Base-by-base conservation (phyloP, 2,797 vertebrate species). In the Diplodus puntazzo region DNA sequence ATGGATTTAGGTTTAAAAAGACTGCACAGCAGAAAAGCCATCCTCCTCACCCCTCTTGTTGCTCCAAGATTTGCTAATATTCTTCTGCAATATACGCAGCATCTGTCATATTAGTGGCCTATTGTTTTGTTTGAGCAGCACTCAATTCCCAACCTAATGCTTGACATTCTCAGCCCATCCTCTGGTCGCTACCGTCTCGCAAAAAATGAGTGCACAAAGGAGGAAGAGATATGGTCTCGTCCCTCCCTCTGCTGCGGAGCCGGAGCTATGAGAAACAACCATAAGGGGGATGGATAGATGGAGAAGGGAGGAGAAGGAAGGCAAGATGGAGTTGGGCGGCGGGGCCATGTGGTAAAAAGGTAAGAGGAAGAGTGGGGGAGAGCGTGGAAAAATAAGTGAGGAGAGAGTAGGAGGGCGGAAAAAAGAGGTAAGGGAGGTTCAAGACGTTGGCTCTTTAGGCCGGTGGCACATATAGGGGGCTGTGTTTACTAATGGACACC, bases 401-500 rank as follows among this genome's bases (percentile, higher is more conserved):
- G 65, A 85, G 76, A 73, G 75, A 77, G 76, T 66, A 73, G 77
- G 80, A 75, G 74, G 70, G 68, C 0, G 46, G 42, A 50, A 25
- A 69, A 73, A 62, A 57, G 53, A 66, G 27, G 61, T 61, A 73
- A 70, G 58, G 72, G 66, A 76, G 88, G 90, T 88, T 88, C 62
- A 77, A 92, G 82, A 82, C 86, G 82, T 60, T 80, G 90, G 83
- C 86, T 93, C 92, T 93, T 92, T 88, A 89, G 90, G 88, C 92
- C 87, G 30, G 80, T 88, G 90, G 88, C 90, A 92, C 89, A 89
- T 88, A 94, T 87, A 92, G 84, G 88, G 77, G 84, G 87, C 93
- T 91, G 89, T 92, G 92, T 93, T 93, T 93, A 88, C 92, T 94
- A 94, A 94, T 94, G 92, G 93, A 92, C 90, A 82, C 91, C 89